phyloP scores from a whole-genome alignment of 1,140 invertebrate genomes.

The Anagrus nilaparvatae region DNA sequence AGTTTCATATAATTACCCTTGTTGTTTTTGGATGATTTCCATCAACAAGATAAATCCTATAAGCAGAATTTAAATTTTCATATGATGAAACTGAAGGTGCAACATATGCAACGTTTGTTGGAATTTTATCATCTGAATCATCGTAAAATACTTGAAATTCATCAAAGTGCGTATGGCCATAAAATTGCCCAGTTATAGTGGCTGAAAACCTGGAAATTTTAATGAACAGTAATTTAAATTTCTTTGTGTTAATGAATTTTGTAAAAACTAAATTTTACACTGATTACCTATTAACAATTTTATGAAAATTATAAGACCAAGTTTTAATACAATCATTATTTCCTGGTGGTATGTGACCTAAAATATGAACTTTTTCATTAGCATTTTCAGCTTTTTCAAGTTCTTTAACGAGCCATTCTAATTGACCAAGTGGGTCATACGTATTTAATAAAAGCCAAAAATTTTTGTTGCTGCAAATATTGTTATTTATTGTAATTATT shows the following conservation, averaged over 20 bases:
- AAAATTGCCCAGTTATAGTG: slow-evolving; percentile 88
- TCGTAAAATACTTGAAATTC: slow-evolving; percentile 92
- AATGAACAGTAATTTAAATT: background rate
- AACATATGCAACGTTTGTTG: slow-evolving; percentile 81
- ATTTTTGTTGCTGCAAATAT: slow-evolving; percentile 92
- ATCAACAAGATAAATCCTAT: slow-evolving; percentile 66
- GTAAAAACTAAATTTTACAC: background rate
- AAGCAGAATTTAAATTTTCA: slow-evolving; percentile 86
- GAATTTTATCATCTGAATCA: slow-evolving; percentile 60
- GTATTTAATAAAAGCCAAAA: slow-evolving; percentile 96
- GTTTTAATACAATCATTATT: slow-evolving; percentile 82
- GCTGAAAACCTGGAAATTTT: too few relatives aligned
- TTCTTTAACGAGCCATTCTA: slow-evolving; percentile 92
- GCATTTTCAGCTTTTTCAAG: slow-evolving; percentile 86
- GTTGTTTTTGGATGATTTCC: slow-evolving; percentile 8
- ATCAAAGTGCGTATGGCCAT: slow-evolving; percentile 91
- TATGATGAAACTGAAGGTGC: slow-evolving; percentile 89
- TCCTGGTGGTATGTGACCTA: slow-evolving; percentile 95
- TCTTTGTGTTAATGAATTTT: background rate
- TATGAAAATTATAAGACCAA: slow-evolving; percentile 86
- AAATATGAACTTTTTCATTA: slow-evolving; percentile 91
- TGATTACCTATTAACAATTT: slow-evolving; percentile 68
- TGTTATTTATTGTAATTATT: slow-evolving; percentile 86
- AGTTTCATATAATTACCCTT: slow-evolving; percentile 9
- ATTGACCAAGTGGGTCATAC: slow-evolving; percentile 87